phyloP scores from a whole-genome alignment of 2,797 vertebrate species.

The Hephaestus fuliginosus region DNA sequence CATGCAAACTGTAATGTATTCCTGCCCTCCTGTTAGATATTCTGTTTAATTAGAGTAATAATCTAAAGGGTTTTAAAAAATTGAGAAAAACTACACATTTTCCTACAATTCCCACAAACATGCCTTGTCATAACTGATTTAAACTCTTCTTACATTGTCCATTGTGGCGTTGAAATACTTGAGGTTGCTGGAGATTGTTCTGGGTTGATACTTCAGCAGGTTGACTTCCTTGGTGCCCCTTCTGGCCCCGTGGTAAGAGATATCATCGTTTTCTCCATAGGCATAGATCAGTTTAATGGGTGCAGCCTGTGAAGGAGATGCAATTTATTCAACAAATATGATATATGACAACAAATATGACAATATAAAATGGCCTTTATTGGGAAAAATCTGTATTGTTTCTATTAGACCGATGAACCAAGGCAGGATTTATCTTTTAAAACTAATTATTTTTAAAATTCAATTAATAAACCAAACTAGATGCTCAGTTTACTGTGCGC shows the following conservation, averaged over 20 bases:
- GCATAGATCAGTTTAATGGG: constrained; percentile 84
- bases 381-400: neutral
- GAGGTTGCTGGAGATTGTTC: constrained; percentile 22
- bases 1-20: neutral
- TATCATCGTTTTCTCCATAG: constrained; percentile 82
- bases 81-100: neutral
- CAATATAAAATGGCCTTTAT: neutral
- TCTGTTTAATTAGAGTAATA: neutral
- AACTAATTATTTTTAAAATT: neutral
- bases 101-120: neutral
- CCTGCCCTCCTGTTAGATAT: neutral
- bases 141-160: constrained; percentile 78
- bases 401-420: neutral
- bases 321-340: neutral
- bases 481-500: neutral
- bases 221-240: constrained; percentile 86
- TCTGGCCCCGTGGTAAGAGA: constrained; percentile 66
- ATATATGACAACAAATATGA: neutral
- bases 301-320: constrained; percentile 68
- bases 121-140: neutral
- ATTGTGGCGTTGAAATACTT: constrained; percentile 76
- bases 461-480: neutral
- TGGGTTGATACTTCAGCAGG: constrained; percentile 78
- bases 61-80: neutral
- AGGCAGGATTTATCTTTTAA: neutral